Evolutionary conservation across 2,797 vertebrate genomes (phyloP).

Genomic region (Smutsia gigantea): DNA sequence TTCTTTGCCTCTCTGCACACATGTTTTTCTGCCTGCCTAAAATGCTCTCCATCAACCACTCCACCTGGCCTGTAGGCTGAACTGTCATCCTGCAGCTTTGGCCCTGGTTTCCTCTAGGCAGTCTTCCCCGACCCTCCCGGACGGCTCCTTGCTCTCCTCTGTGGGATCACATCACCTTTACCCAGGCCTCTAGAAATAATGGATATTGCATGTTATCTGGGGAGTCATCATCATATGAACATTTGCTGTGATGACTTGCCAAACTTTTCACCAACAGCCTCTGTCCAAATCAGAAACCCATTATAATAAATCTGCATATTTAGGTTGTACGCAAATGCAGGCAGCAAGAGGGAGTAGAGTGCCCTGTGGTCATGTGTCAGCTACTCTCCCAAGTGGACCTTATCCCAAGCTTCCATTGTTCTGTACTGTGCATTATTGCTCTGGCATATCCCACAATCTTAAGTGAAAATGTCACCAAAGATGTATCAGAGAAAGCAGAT

Average conservation of each 20-base stretch:
- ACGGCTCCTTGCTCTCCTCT: not conserved
- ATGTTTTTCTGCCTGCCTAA: not conserved
- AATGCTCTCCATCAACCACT: not conserved
- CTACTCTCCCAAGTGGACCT: not conserved
- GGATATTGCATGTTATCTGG: not conserved
- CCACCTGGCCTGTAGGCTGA: not conserved
- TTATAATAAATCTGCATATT: not conserved
- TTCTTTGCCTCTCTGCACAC: not conserved
- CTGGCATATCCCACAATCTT: not conserved
- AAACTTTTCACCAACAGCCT: not conserved
- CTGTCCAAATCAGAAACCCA: constrained; percentile 5
- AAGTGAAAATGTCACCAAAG: not conserved
- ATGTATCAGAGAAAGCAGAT: not conserved
- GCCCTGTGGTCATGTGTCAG: not conserved
- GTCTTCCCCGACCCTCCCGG: not conserved
- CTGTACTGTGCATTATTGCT: not conserved
- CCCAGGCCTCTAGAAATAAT: not conserved
- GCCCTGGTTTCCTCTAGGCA: not conserved
- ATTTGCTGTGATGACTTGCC: not conserved
- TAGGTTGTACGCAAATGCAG: not conserved
- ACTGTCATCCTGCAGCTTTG: not conserved
- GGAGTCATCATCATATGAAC: not conserved
- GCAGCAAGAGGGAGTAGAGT: not conserved
- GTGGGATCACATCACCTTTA: not conserved
- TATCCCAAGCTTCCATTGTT: not conserved